Base-by-base conservation (phyloP, 2,113 vertebrate genomes). In the Ia io region DNA sequence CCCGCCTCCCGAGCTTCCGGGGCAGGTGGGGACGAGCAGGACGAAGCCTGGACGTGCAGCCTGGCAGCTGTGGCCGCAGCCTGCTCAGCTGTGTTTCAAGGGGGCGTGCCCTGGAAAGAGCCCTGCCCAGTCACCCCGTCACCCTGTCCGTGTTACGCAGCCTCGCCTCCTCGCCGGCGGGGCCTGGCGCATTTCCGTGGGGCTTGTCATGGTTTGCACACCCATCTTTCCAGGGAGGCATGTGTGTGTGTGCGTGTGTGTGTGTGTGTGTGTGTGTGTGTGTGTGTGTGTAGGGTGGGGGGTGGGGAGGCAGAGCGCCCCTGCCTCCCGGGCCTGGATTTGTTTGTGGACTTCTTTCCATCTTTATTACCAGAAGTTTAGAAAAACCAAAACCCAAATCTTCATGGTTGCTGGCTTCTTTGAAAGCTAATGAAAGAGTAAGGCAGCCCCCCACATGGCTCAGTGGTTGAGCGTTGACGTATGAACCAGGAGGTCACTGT, bases 11-110 rank as follows among this genome's bases (percentile, higher is more conserved):
- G 8, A 2, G 3, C 32, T 6, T 13, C 49, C 37, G 8, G 3
- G 1, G 37, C 37, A 37, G 37, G 20, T 5, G 6, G 6, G 0
- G 20, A 11, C 0, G 3, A 2, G 23, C 35, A 6, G 37, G 56
- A 61, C 23, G 10, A 11, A 28, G 56, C 23, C 22, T 61, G 56
- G 56, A 61, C 10, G 23, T 28, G 23, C 9, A 61, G 56, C 22
- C 9, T 61, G 56, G 23, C 23, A 10, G 9, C 56, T 0, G 25
- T 18, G 22, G 35, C 30, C 3, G 2, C 22, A 1, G 22, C n/a
- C n/a, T 2, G 14, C 28, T 22, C 17, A 25, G 65, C 28, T 12
- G 32, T 51, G 40, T 16, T 47, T 28, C 10, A 40, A 40, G 47
- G 9, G 0, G 56, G 56, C 18, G 11, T 22, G 17, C 13, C 14